Evolutionary conservation across 2,888 invertebrate species (phyloP), one percentile per base, ranked within the genome.

Genomic region (Tenodera sinensis): DNA sequence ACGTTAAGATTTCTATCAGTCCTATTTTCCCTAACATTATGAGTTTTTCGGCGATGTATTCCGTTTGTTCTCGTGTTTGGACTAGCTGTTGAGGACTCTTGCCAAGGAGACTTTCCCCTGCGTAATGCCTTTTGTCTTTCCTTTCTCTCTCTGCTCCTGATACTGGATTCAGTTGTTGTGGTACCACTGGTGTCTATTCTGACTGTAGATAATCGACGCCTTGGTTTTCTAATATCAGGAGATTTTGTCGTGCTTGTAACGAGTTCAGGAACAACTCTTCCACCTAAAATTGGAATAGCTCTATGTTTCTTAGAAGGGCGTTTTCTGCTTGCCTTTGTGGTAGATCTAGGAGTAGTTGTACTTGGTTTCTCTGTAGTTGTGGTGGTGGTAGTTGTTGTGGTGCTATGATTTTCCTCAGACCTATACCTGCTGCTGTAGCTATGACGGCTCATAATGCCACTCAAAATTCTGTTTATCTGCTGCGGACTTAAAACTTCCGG

Each of bases 401-500:
- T 71, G 54, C 54, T 71, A 3, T 15, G 6, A 20, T 4, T 4
- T 20, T 71, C 20, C 4, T 20, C 25, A 71, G 54, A 71, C 54
- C 54, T 71, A 20, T 71, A 71, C 4, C 54, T 15, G 54, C 54
- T 71, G 4, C 54, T 71, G 4, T 71, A 71, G 54, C 54, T 88
- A 25, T 88, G 88, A 3, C 88, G 30, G n/a, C 83, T 88, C 84
- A 88, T 88, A 30, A 83, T 47, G 3, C 84, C 84, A 25, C 88
- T 83, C 15, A 88, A 25, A n/a, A 88, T 47, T 47, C 83, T 88
- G 14, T 88, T 88, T 30, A 88, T 88, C 25, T 88, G 28, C 27
- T 83, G 84, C 7, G 88, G 83, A 25, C 54, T 84, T 42, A 88
- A 25, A 83, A 30, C 30, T 28, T 28, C 28, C 20, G 28, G 28